phyloP scores from a whole-genome alignment of 1,140 invertebrate species.

The Drosophila elegans region DNA sequence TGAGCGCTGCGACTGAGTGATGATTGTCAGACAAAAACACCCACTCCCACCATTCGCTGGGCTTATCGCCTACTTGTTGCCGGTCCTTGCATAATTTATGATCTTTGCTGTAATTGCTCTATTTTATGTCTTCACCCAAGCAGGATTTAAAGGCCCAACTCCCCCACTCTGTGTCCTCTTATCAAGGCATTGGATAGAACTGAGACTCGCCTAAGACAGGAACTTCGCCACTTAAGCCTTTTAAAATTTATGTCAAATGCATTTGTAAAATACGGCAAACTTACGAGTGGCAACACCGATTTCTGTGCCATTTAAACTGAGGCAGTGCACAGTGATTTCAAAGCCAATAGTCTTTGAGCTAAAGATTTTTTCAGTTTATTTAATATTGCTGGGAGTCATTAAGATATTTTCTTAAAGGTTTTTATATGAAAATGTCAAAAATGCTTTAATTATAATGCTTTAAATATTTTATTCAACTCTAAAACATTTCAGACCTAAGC shows the following conservation, averaged over 20 bases:
- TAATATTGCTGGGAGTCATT: no score
- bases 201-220: constrained; percentile 6
- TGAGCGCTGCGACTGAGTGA: constrained; percentile 58
- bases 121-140: constrained; percentile 71
- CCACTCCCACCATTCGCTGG: constrained; percentile 3
- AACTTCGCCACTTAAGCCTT: constrained; percentile 62
- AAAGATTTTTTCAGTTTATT: no score
- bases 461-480: no score
- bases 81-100: constrained; percentile 79
- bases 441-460: no score
- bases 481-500: no score
- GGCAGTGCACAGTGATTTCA: constrained; percentile 46
- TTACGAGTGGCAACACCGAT: constrained; percentile 78
- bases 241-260: constrained; percentile 83
- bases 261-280: constrained; percentile 81
- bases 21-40: constrained; percentile 61
- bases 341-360: not conserved
- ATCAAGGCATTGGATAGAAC: constrained; percentile 48
- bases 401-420: no score
- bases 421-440: no score
- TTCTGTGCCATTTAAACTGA: constrained; percentile 71
- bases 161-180: constrained; percentile 39
- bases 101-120: constrained; percentile 76
- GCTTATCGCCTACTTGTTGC: constrained; percentile 77
- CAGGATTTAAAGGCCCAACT: constrained; percentile 59